phyloP scores from a whole-genome alignment of 2,113 vertebrate genomes.

The Onychostruthus taczanowskii region DNA sequence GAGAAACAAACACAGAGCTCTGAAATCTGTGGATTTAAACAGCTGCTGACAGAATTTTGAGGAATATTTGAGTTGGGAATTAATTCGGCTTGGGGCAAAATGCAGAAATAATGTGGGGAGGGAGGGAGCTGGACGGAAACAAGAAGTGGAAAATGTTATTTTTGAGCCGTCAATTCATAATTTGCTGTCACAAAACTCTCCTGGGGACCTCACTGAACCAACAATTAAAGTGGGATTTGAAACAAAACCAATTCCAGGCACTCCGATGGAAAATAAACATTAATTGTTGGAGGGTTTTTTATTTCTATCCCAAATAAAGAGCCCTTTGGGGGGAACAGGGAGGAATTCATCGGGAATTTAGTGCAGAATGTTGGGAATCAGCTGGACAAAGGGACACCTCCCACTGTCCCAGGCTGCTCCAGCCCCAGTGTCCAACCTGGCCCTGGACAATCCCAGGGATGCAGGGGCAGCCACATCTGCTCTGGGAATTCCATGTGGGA shows the following conservation, averaged over 20 bases:
- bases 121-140: not conserved
- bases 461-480: not conserved
- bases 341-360: not conserved
- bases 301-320: not conserved
- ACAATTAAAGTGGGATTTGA: not conserved
- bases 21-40: not conserved
- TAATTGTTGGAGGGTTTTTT: not conserved
- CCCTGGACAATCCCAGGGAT: not conserved
- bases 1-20: not conserved
- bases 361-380: not conserved
- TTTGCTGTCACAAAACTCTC: not conserved
- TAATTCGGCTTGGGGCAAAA: not conserved
- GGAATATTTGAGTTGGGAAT: not conserved
- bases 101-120: not conserved
- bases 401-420: not conserved
- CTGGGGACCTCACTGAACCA: not conserved
- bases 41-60: not conserved
- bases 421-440: fast-evolving
- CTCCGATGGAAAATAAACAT: not conserved
- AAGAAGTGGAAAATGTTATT: not conserved
- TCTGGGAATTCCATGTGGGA: not conserved
- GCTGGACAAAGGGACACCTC: not conserved
- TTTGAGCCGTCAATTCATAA: not conserved
- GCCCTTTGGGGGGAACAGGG: not conserved
- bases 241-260: not conserved